Percentiles rank a stretch among this genome's conserved stretches.
Evolutionary conservation across 2,113 vertebrate genomes (phyloP).

Genomic region (Scortum barcoo): DNA sequence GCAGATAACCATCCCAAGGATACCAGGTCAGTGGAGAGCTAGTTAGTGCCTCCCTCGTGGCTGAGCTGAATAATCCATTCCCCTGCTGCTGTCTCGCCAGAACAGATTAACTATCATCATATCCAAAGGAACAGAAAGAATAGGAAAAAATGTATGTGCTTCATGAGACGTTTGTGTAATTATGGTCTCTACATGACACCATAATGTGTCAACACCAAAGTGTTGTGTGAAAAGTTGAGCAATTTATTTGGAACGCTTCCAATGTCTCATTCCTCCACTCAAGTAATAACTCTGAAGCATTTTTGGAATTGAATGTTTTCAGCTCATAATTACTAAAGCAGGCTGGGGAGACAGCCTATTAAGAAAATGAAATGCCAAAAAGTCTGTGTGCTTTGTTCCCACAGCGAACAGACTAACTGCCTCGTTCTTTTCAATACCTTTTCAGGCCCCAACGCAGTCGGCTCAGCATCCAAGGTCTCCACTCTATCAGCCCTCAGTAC

Average conservation of each 20-base stretch:
- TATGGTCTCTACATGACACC: constrained; percentile 25
- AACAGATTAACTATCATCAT: constrained; percentile 47
- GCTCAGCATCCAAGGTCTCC: constrained; percentile 93
- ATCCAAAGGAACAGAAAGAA: constrained; percentile 37
- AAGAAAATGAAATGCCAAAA: constrained; percentile 12
- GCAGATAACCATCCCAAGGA: constrained; percentile 95
- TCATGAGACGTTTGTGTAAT: constrained; percentile 46
- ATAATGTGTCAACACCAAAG: constrained; percentile 3
- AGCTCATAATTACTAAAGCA: constrained; percentile 31
- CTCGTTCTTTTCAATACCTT: constrained; percentile 48
- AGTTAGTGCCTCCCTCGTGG: constrained; percentile 46
- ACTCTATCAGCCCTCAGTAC: constrained; percentile 97
- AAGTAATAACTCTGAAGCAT: background rate
- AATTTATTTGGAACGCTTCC: constrained; percentile 19
- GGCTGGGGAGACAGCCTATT: background rate
- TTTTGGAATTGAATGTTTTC: constrained; percentile 23
- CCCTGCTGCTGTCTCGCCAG: constrained; percentile 33
- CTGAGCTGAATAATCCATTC: constrained; percentile 42
- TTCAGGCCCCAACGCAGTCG: constrained; percentile 92
- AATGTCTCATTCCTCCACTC: background rate
- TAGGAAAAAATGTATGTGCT: constrained; percentile 45
- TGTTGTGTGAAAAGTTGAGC: constrained; percentile 18
- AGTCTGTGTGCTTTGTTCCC: background rate
- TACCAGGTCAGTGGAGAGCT: constrained; percentile 81
- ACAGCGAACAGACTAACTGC: constrained; percentile 35